These are phyloP conservation scores for Ametastegia equiseti DNA, from an alignment of 2,888 invertebrate species.

Conservation along the genomic window DNA sequence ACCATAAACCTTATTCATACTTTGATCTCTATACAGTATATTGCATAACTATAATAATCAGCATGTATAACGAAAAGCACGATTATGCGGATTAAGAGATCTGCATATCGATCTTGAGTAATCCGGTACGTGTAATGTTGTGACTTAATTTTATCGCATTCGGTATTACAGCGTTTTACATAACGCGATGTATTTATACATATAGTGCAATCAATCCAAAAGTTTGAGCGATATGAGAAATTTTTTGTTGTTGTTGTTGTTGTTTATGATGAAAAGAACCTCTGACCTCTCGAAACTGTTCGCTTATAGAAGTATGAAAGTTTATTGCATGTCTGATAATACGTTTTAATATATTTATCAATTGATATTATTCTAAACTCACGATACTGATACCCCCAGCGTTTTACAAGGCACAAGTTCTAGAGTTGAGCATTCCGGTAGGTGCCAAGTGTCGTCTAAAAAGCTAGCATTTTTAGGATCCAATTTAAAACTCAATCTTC, in stretches of 20 bases:
- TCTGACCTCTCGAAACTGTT: neutral
- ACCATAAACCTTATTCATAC: neutral
- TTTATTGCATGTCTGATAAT: no score
- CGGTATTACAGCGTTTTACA: neutral
- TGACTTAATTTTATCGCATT: neutral
- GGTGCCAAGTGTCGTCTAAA: conserved; percentile 81
- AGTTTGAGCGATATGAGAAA: neutral
- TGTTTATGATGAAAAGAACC: neutral
- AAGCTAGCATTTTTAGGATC: conserved; percentile 80
- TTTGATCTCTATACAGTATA: neutral
- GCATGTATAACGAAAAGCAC: neutral
- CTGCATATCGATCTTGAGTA: conserved; percentile 3
- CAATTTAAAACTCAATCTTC: conserved; percentile 77
- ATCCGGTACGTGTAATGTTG: neutral
- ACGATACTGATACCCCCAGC: conserved; percentile 81
- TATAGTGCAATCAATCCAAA: neutral
- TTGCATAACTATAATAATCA: neutral
- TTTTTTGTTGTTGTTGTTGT: no score
- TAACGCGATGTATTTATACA: neutral
- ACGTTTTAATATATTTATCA: neutral
- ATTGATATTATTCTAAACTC: conserved; percentile 54
- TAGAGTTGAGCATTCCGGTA: conserved; percentile 78
- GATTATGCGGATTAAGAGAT: neutral
- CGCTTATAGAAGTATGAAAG: no score
- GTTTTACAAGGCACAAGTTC: conserved; percentile 82